phyloP scores from a whole-genome alignment of 2,888 invertebrate species.

The Chymomyza amoena region DNA sequence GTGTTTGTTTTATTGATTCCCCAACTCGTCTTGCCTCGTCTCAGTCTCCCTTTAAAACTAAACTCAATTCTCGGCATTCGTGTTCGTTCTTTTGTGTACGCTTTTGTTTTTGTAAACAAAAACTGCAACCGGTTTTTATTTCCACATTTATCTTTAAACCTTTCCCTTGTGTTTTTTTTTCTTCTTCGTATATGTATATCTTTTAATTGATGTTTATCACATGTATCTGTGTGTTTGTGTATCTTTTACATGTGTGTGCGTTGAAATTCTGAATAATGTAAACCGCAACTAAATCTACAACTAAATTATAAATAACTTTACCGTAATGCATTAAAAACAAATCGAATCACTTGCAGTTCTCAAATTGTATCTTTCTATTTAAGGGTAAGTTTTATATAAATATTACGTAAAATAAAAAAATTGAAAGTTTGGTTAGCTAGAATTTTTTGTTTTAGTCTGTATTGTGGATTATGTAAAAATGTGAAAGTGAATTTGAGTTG shows the following conservation, averaged over 20 bases:
- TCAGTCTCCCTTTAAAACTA: conserved; percentile 11
- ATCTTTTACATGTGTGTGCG: conserved; percentile 15
- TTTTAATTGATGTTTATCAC: conserved; percentile 14
- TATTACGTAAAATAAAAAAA: background rate
- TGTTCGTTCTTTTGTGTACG: conserved; percentile 20
- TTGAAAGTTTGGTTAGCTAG: background rate
- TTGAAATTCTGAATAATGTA: conserved; percentile 19
- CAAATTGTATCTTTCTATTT: background rate
- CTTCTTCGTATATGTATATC: conserved; percentile 17
- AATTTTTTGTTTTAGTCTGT: background rate
- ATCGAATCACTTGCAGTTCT: background rate
- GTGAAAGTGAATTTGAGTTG: background rate
- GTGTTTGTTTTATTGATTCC: conserved; percentile 66
- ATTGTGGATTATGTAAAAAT: background rate
- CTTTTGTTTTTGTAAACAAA: conserved; percentile 37
- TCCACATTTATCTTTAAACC: conserved; percentile 27
- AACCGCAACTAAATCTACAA: conserved; percentile 22
- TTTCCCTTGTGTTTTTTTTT: conserved; percentile 5
- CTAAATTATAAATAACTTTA: background rate
- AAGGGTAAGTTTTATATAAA: background rate
- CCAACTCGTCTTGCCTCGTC: conserved; percentile 14
- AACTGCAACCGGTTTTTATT: conserved; percentile 54
- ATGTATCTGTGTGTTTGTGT: conserved; percentile 11
- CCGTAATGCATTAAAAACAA: background rate
- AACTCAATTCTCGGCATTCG: conserved; percentile 18